These are phyloP conservation scores for Aleiodes testaceus DNA, from an alignment of 2,888 invertebrate genomes.

Conservation along the genomic window DNA sequence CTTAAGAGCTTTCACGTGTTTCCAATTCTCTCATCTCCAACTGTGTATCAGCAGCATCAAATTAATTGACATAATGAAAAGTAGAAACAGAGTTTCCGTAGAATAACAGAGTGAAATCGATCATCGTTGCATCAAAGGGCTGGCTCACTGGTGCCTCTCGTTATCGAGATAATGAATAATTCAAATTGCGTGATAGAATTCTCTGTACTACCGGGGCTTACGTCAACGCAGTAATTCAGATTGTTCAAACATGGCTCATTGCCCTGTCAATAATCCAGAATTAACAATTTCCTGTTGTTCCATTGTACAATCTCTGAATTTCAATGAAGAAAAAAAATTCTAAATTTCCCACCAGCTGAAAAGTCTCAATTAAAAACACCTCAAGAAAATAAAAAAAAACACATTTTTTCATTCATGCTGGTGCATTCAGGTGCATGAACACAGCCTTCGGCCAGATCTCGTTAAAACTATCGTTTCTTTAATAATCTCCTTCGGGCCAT, in stretches of 20 bases:
- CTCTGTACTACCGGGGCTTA: slow-evolving; percentile 9
- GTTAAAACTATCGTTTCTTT: slow-evolving; percentile 48
- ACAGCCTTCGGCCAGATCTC: slow-evolving; percentile 45
- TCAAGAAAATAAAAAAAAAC: too few species aligned
- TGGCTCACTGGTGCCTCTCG: slow-evolving; percentile 16
- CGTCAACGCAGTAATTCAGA: slow-evolving; percentile 20
- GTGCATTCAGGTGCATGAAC: slow-evolving; percentile 40
- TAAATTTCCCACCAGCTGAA: too few species aligned
- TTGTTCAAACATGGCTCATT: slow-evolving; percentile 22
- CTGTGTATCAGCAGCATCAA: not conserved
- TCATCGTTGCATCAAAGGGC: slow-evolving; percentile 11
- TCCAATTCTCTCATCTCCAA: not conserved
- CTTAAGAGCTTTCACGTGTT: too few species aligned
- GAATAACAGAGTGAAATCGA: slow-evolving; percentile 3
- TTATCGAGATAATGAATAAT: slow-evolving; percentile 38
- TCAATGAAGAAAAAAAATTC: not conserved
- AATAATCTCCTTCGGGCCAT: slow-evolving; percentile 19
- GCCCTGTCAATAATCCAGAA: slow-evolving; percentile 2
- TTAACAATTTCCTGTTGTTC: not conserved
- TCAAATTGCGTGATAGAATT: slow-evolving; percentile 19
- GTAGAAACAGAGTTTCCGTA: not conserved
- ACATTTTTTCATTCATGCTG: too few species aligned
- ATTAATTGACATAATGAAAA: not conserved
- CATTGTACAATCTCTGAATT: not conserved
- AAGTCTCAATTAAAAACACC: too few species aligned